Percentiles rank a stretch among this genome's conserved stretches.
Evolutionary conservation across 1,140 invertebrate genomes (phyloP).

Genomic region (Drosophila grimshawi): DNA sequence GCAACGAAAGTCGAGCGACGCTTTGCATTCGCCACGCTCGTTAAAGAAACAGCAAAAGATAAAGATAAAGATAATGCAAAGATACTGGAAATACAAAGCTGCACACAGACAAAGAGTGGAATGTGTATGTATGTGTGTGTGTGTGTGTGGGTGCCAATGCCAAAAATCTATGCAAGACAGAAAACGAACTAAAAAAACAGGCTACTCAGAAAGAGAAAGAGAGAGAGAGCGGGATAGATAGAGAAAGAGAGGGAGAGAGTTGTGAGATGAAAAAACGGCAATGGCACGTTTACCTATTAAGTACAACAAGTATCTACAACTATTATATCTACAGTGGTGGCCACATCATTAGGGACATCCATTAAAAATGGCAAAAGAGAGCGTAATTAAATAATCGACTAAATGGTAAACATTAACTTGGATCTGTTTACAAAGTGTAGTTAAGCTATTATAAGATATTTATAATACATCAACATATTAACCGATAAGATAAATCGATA

Average conservation of each 20-base stretch:
- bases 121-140: not conserved
- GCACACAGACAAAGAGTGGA: not conserved
- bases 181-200: slow-evolving; percentile 24
- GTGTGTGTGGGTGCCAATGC: slow-evolving; percentile 51
- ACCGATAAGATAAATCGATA: no score
- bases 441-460: no score
- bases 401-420: no score
- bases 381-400: no score
- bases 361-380: no score
- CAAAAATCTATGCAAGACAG: slow-evolving; percentile 50
- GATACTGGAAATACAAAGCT: slow-evolving; percentile 23
- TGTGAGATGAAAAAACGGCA: slow-evolving; percentile 18
- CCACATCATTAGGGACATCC: not conserved
- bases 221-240: slow-evolving; percentile 4
- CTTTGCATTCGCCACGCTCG: slow-evolving; percentile 61
- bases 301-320: slow-evolving; percentile 52
- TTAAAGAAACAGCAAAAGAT: slow-evolving; percentile 6
- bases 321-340: slow-evolving; percentile 30
- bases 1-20: slow-evolving; percentile 62
- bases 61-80: slow-evolving; percentile 38
- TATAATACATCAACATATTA: no score
- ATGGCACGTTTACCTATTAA: slow-evolving; percentile 55
- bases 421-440: no score
- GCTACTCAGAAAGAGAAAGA: not conserved
- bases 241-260: slow-evolving; percentile 1